Conservation (phyloP, 2,888 invertebrate genomes). For the Cheilosia variabilis region DNA sequence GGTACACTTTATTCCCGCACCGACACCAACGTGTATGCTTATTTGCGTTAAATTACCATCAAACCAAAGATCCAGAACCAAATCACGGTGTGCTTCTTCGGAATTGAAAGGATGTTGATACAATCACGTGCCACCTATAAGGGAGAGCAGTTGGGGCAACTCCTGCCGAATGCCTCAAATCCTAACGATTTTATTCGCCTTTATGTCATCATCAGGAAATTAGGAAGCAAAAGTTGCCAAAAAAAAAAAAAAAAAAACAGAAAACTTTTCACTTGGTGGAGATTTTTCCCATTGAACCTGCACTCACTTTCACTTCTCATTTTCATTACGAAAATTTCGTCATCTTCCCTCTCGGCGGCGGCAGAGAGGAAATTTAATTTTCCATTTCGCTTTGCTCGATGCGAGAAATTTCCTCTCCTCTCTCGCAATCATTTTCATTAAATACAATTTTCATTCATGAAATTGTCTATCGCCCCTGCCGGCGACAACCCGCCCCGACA, state of each 20-base stretch:
- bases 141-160: constrained; percentile 14
- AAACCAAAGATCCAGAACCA: constrained; percentile 69
- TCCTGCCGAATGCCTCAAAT: constrained; percentile 49
- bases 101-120: constrained; percentile 75
- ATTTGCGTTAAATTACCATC: constrained; percentile 75
- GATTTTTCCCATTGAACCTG: constrained; percentile 20
- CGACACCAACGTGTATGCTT: constrained; percentile 49
- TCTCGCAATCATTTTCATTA: constrained; percentile 71
- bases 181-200: constrained; percentile 67
- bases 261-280: constrained; percentile 24
- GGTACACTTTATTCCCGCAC: constrained; percentile 28
- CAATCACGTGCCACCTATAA: constrained; percentile 68
- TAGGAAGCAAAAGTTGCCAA: constrained; percentile 48
- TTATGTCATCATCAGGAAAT: constrained; percentile 75
- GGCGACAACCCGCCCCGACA: constrained; percentile 7
- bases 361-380: constrained; percentile 72
- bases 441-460: constrained; percentile 74
- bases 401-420: constrained; percentile 31
- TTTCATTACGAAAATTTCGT: constrained; percentile 68
- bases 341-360: neutral
- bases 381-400: constrained; percentile 68
- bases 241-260: constrained; percentile 22
- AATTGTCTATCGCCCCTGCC: constrained; percentile 44
- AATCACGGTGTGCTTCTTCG: constrained; percentile 66
- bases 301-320: constrained; percentile 72